Evolutionary conservation across 2,113 vertebrate genomes (phyloP), one percentile per base, ranked within the genome.

Genomic region (Saimiri boliviensis): DNA sequence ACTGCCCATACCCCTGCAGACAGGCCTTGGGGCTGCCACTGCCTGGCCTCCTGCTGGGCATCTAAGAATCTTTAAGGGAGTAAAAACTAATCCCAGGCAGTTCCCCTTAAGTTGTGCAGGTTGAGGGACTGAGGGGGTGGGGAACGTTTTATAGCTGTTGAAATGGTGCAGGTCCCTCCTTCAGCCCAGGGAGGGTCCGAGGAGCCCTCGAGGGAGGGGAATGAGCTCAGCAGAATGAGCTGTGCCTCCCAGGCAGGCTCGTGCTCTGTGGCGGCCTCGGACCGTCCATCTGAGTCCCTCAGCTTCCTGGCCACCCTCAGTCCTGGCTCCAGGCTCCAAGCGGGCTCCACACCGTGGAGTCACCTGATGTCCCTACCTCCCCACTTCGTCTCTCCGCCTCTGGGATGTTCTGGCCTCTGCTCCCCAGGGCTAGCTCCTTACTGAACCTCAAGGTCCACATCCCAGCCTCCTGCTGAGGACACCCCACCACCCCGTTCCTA

Each of bases 231-330:
- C 86, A 21, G 68, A 52, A 2, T 12, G 1, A 27, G 23, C 32
- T 3, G 6, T 2, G n/a, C n/a, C n/a, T 66, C 9, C 47, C 1
- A 49, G 19, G 17, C 17, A 12, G 17, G 32, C 76, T 52, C 9
- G 3, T 11, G 32, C 47, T 32, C 76, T 6, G 42, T 2, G 6
- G 6, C 2, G 19, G 32, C 77, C 47, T 49, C 2, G 0, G 0
- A 20, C 5, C 3, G 2, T 30, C 35, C 23, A 3, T 0, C 0
- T 17, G 2, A 60, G 21, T 35, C 58, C 1, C 7, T 6, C 21
- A 6, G 60, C 40, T 47, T 23, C 63, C 49, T 8, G 52, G 9
- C 30, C 27, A 19, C 37, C 81, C 13, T 12, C 45, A 3, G 3
- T 17, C 49, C 49, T 14, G 7, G 17, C 49, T 56, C 17, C 52